A percentile compares a stretch with the other conserved stretches of the same genome.
Conservation (phyloP, 2,888 invertebrate species). For the Drosophila eohydei region DNA sequence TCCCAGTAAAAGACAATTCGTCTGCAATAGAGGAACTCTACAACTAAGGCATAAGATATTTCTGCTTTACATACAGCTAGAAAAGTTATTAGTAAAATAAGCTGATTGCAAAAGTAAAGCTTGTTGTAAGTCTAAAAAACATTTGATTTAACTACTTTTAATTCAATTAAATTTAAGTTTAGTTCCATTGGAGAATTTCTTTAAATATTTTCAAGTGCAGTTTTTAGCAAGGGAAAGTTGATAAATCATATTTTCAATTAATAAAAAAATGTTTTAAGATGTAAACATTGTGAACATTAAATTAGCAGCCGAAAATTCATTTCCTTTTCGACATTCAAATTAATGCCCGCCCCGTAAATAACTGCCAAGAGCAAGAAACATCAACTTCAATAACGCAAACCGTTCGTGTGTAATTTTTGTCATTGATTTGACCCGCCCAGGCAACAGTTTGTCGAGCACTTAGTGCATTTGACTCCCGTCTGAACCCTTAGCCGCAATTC, state of each 20-base stretch:
- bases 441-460: slow-evolving; percentile 72
- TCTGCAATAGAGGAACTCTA: not conserved
- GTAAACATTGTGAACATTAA: slow-evolving; percentile 1
- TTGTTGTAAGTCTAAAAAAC: not conserved
- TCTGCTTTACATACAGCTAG: not conserved
- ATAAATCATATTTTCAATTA: too few relatives aligned
- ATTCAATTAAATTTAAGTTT: not conserved
- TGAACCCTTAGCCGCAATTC: slow-evolving; percentile 10
- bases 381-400: slow-evolving; percentile 34
- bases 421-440: slow-evolving; percentile 62
- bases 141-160: not conserved
- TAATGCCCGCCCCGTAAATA: slow-evolving; percentile 2
- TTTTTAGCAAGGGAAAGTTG: too few relatives aligned
- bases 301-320: slow-evolving; percentile 26
- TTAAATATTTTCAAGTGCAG: too few relatives aligned
- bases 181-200: too few relatives aligned
- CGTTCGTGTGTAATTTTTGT: slow-evolving; percentile 73
- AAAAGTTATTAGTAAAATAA: slow-evolving; percentile 6
- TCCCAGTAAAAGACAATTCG: slow-evolving; percentile 10
- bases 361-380: slow-evolving; percentile 29
- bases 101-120: not conserved
- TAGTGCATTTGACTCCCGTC: slow-evolving; percentile 34
- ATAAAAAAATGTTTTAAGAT: too few relatives aligned
- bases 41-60: not conserved
- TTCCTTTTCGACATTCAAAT: slow-evolving; percentile 35